Conservation (phyloP, 2,113 vertebrate species). For the Irena cyanogastra region DNA sequence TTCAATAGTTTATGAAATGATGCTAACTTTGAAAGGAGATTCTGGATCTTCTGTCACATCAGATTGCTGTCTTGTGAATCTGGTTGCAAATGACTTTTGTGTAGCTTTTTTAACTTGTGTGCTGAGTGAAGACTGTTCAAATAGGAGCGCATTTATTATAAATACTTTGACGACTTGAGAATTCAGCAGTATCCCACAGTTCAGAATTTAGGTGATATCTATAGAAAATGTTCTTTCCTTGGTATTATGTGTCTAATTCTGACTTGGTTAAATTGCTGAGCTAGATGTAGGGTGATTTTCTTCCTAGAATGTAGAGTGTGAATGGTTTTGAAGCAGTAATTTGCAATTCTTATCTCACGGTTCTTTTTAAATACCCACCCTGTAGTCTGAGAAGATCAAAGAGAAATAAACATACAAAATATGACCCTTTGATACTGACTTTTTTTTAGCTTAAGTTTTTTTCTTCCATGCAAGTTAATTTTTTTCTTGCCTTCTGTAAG, state of each 20-base stretch:
- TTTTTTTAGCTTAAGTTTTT: neutral
- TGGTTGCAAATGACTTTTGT: neutral
- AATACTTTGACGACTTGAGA: neutral
- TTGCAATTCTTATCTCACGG: neutral
- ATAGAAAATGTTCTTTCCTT: neutral
- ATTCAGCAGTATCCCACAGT: neutral
- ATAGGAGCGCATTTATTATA: neutral
- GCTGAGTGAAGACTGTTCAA: neutral
- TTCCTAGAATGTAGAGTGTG: neutral
- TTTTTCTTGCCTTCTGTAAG: neutral
- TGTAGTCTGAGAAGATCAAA: neutral
- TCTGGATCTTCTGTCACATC: neutral
- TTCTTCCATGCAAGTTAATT: neutral
- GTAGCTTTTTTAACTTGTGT: neutral
- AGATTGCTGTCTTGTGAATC: neutral
- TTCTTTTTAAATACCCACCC: neutral
- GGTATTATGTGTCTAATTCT: neutral
- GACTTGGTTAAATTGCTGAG: neutral
- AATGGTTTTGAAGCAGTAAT: neutral
- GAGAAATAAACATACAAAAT: neutral
- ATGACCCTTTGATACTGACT: neutral
- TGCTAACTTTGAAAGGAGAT: neutral
- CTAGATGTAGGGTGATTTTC: neutral
- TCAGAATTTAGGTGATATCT: neutral
- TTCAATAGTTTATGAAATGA: neutral